Base-by-base conservation (phyloP, 2,113 vertebrate species). In the Brienomyrus longianalis region DNA sequence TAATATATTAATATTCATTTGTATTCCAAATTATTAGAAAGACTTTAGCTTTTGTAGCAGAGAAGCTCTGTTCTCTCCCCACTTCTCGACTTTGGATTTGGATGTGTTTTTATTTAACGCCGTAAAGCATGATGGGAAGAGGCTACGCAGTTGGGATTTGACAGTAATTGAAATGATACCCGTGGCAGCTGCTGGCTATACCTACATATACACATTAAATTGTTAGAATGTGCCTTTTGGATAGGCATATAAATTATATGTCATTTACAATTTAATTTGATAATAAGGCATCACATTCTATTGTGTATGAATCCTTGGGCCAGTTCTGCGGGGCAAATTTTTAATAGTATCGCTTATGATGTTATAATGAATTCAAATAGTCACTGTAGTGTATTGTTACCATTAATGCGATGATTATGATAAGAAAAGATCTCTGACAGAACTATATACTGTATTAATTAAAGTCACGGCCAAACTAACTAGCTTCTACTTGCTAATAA, bases 181-280 rank as follows among this genome's bases (percentile, higher is more conserved):
- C 45, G n/a, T 77, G 50, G 19, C 70, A 56, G 88, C 88, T 43
- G 21, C 88, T 43, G 48, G 74, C 88, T 56, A 83, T 80, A 54
- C n/a, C 70, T 83, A 83, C 27, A 83, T 8, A 43, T 88, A 74
- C 5, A 77, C 35, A 70, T 70, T 74, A 88, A 74, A 45, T 45
- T 88, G 59, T 83, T 51, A 54, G 50, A 48, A 56, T 54, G 48
- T 83, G 70, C 88, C 21, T 23, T 54, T 83, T 83, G 77, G 48
- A 89, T 89, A 43, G 48, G 70, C 88, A 50, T 83, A 56, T 56
- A 83, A 43, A 89, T 54, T 89, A 89, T 66, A 52, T 89, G 50
- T 54, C 27, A 89, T 89, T 89, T 89, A 89, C 50, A 89, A 83
- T 89, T 88, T 83, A 89, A 80, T 54, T 83, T 80, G 21, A 43